phyloP scores from a whole-genome alignment of 2,888 invertebrate genomes.

The Cartodere bifasciata region DNA sequence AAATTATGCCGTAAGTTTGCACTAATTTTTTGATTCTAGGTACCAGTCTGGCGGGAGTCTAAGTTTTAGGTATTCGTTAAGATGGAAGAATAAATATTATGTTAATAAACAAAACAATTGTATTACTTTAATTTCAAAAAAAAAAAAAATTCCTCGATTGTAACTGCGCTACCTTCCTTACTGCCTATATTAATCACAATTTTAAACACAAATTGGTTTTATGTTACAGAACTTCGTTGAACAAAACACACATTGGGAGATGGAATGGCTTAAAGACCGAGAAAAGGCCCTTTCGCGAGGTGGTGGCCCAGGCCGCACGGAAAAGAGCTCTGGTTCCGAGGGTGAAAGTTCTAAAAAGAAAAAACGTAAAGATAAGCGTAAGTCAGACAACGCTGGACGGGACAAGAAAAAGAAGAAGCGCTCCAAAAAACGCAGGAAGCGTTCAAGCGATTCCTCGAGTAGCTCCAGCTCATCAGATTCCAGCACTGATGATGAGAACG shows the following conservation, averaged over 20 bases:
- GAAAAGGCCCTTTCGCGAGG: constrained; percentile 34
- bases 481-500: constrained; percentile 29
- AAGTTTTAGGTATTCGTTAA: no score
- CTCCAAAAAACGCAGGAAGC: constrained; percentile 27
- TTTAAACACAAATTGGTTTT: no score
- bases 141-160: no score
- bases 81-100: no score
- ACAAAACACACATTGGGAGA: constrained; percentile 79
- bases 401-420: constrained; percentile 46
- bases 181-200: no score
- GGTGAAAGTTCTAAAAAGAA: constrained; percentile 21
- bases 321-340: constrained; percentile 19
- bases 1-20: constrained; percentile 59
- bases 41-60: no score
- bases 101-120: no score
- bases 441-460: constrained; percentile 32
- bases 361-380: constrained; percentile 22
- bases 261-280: constrained; percentile 73
- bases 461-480: constrained; percentile 35
- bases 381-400: constrained; percentile 20
- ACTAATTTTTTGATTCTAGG: not conserved
- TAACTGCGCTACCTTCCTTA: no score
- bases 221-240: constrained; percentile 63
- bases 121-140: no score
- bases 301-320: constrained; percentile 16